Conservation (phyloP, 2,113 vertebrate genomes). For the Aramus guarauna region DNA sequence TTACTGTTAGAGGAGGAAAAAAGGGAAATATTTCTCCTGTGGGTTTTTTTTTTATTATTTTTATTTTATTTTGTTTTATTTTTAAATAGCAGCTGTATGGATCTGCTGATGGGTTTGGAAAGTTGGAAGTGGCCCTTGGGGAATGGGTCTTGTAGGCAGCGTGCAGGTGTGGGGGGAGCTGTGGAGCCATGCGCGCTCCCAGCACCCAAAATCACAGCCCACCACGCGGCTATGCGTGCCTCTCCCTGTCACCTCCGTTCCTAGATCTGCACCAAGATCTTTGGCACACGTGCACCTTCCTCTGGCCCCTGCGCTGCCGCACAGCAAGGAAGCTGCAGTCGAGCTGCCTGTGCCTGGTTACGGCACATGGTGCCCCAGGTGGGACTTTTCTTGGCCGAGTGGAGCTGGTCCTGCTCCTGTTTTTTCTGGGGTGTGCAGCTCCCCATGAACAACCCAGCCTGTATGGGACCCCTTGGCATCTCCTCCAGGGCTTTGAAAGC, state of each 20-base stretch:
- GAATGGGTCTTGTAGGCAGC: not conserved
- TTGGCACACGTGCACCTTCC: accelerated
- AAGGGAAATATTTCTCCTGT: not conserved
- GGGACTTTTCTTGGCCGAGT: not conserved
- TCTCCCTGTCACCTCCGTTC: not conserved
- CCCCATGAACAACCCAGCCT: not conserved
- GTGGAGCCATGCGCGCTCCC: not conserved
- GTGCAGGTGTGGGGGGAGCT: not conserved
- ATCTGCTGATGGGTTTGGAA: constrained; percentile 19
- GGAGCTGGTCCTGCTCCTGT: not conserved
- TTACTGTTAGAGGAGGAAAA: not conserved
- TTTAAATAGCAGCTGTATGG: constrained; percentile 17
- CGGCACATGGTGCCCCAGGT: not conserved
- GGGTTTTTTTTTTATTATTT: not conserved
- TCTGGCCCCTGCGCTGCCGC: accelerated
- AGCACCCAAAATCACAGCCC: not conserved
- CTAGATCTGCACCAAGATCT: not conserved
- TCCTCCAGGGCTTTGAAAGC: not conserved
- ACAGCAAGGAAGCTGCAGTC: not conserved
- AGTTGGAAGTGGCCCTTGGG: not conserved
- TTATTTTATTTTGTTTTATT: not conserved
- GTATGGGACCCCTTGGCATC: not conserved
- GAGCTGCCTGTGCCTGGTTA: not conserved
- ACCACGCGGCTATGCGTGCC: accelerated
- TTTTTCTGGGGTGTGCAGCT: not conserved